Conservation (phyloP, 2,797 vertebrate species). For the Amblyopsis hoosieri region DNA sequence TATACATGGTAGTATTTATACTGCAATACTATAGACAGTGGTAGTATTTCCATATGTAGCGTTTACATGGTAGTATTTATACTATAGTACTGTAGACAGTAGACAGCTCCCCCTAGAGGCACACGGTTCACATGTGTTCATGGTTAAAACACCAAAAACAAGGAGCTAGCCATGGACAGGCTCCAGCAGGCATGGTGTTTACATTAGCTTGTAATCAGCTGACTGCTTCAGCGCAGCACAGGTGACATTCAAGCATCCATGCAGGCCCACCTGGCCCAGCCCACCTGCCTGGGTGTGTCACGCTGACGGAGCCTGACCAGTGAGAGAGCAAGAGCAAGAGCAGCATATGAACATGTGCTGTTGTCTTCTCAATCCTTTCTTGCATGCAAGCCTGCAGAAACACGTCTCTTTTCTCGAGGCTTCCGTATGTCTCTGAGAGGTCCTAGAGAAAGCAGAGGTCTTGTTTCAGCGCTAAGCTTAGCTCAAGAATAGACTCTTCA, state of each 20-base stretch:
- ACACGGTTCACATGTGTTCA: background rate
- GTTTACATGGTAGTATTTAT: too few relatives aligned
- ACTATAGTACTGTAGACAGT: too few relatives aligned
- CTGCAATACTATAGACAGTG: too few relatives aligned
- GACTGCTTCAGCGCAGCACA: too few relatives aligned
- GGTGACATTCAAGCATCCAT: background rate
- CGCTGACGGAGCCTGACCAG: conserved; percentile 53
- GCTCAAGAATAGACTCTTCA: conserved; percentile 3
- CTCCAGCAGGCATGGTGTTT: background rate
- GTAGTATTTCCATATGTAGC: too few relatives aligned
- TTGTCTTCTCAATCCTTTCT: conserved; percentile 25
- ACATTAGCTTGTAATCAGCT: too few relatives aligned
- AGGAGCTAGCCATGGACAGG: background rate
- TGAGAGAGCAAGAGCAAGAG: conserved; percentile 6
- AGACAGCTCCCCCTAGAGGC: too few relatives aligned
- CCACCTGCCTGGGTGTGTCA: conserved; percentile 17
- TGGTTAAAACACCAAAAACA: background rate
- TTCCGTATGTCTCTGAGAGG: background rate
- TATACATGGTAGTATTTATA: too few relatives aligned
- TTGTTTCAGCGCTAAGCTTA: conserved; percentile 11
- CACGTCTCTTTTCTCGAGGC: too few relatives aligned
- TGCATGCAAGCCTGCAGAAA: background rate
- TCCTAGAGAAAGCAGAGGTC: background rate
- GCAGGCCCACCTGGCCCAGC: background rate
- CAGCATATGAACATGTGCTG: background rate